Conservation (phyloP, 1,140 invertebrate species). For the Chymomyza costata region DNA sequence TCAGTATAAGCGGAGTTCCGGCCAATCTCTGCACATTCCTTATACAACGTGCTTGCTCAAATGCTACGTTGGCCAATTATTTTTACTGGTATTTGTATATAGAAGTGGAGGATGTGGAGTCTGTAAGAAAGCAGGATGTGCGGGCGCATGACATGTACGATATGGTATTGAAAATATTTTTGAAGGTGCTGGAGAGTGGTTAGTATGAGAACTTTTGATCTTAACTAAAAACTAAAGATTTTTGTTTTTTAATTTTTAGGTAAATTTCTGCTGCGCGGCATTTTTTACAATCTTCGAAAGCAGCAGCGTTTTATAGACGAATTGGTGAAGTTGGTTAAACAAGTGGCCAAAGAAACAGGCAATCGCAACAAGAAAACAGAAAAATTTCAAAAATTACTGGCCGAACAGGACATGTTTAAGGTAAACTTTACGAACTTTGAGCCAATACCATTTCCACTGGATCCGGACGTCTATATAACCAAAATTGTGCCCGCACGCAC, state of each 20-base stretch:
- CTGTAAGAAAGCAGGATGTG: slow-evolving; percentile 83
- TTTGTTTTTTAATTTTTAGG: slow-evolving; percentile 12
- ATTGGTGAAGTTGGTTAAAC: slow-evolving; percentile 92
- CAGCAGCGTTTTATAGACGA: slow-evolving; percentile 95
- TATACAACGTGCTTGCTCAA: slow-evolving; percentile 91
- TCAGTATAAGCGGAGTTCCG: slow-evolving; percentile 57
- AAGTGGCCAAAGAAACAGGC: slow-evolving; percentile 92
- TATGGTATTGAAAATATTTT: slow-evolving; percentile 91
- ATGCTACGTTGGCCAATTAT: slow-evolving; percentile 94
- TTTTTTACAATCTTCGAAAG: slow-evolving; percentile 84
- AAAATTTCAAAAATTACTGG: slow-evolving; percentile 87
- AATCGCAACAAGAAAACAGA: slow-evolving; percentile 95
- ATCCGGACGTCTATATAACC: slow-evolving; percentile 92
- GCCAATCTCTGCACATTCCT: slow-evolving; percentile 93
- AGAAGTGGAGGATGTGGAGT: slow-evolving; percentile 90
- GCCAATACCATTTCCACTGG: slow-evolving; percentile 93
- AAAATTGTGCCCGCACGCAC: slow-evolving; percentile 93
- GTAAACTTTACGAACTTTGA: slow-evolving; percentile 95
- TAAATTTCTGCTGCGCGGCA: slow-evolving; percentile 77
- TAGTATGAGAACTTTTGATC: too few species aligned
- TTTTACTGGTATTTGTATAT: slow-evolving; percentile 97
- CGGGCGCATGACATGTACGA: slow-evolving; percentile 90
- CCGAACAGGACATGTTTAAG: slow-evolving; percentile 88
- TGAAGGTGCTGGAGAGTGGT: slow-evolving; percentile 79
- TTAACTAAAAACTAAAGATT: not conserved